A percentile compares a stretch with the other conserved stretches of the same genome.
These are phyloP conservation scores for Platichthys stellatus DNA, from an alignment of 2,113 vertebrate genomes.

Conservation along the genomic window DNA sequence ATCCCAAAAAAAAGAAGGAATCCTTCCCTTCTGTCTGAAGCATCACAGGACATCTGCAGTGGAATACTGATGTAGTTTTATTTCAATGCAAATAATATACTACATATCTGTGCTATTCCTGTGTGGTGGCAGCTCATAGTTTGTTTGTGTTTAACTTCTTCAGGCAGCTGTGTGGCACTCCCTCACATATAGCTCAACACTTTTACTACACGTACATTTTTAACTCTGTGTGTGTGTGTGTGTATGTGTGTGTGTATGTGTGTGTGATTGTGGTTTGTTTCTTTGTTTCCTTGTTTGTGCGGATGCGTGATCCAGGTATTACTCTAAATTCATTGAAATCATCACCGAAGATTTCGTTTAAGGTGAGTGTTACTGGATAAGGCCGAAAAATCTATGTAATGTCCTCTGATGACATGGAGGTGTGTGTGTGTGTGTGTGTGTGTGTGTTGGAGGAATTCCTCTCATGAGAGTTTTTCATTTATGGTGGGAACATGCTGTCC, in stretches of 20 bases:
- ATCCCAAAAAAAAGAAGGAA: slow-evolving; percentile 20
- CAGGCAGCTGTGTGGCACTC: not conserved
- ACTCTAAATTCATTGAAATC: too few species aligned
- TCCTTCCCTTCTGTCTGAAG: slow-evolving; percentile 17
- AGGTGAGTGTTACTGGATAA: not conserved
- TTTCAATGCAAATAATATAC: not conserved
- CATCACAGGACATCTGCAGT: slow-evolving; percentile 42
- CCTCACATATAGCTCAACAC: not conserved
- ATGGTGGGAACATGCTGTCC: slow-evolving; percentile 51
- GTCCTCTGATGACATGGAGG: too few species aligned
- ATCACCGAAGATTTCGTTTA: too few species aligned
- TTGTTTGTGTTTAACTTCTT: not conserved
- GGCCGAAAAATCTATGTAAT: too few species aligned
- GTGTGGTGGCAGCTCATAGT: not conserved
- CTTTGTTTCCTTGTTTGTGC: too few species aligned
- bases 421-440: too few species aligned
- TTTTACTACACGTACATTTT: too few species aligned
- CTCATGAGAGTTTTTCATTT: slow-evolving; percentile 13
- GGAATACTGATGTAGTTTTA: slow-evolving; percentile 19
- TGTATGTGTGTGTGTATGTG: too few species aligned
- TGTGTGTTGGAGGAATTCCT: slow-evolving; percentile 23
- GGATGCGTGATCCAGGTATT: too few species aligned
- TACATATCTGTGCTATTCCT: not conserved
- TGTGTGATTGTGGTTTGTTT: too few species aligned
- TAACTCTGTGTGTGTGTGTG: too few species aligned